These are phyloP conservation scores for Temnothorax curvispinosus DNA, from an alignment of 1,140 invertebrate species.

Conservation along the genomic window DNA sequence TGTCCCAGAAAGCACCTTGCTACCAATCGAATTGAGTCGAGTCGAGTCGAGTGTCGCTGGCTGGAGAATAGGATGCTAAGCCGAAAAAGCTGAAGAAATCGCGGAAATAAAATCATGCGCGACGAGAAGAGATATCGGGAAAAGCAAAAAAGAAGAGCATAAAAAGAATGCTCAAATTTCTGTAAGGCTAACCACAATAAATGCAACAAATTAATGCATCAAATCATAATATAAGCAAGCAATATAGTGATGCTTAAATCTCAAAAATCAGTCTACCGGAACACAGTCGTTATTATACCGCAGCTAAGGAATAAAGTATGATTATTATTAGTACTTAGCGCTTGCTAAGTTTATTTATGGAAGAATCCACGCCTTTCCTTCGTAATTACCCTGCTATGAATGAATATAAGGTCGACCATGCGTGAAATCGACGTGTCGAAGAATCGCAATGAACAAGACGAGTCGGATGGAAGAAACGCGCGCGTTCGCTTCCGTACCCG, in stretches of 20 bases:
- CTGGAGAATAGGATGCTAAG: slow-evolving; percentile 59
- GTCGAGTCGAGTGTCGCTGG: slow-evolving; percentile 76
- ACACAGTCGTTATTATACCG: background rate
- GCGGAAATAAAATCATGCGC: slow-evolving; percentile 20
- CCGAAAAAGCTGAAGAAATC: slow-evolving; percentile 60
- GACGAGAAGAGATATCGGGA: slow-evolving; percentile 25
- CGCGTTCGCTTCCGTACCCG: background rate
- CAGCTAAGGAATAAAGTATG: background rate
- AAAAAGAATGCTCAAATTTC: slow-evolving; percentile 64
- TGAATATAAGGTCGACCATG: background rate
- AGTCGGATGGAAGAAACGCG: background rate
- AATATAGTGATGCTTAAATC: background rate
- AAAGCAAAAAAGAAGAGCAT: background rate
- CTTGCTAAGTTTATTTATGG: background rate
- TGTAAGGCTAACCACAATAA: slow-evolving; percentile 71
- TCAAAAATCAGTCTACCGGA: background rate
- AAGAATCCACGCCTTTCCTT: background rate
- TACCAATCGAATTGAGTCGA: slow-evolving; percentile 54
- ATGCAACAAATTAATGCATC: slow-evolving; percentile 71
- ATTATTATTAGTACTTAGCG: background rate
- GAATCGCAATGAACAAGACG: background rate
- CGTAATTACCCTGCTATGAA: slow-evolving; percentile 9
- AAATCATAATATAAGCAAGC: background rate
- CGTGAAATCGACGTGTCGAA: slow-evolving; percentile 7
- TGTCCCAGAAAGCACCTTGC: slow-evolving; percentile 76